Evolutionary conservation across 2,797 vertebrate species (phyloP), one percentile per base, ranked within the genome.

Genomic region (Coregonus sp.): DNA sequence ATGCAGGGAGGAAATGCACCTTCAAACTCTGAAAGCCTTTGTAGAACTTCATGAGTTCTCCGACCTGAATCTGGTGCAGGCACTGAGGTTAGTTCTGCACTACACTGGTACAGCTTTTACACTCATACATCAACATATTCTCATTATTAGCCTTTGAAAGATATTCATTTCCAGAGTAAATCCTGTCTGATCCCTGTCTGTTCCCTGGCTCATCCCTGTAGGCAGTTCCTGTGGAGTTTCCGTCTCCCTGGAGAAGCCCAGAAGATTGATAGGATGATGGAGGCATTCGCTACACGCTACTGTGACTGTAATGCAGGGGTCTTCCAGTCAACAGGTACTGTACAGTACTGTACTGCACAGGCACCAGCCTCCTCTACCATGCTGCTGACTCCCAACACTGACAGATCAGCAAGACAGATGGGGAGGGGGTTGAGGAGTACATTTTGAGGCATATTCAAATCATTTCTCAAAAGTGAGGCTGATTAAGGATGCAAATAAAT

Each of bases 261-360:
- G 93, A 99, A 99, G 93, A 99, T 99, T 11, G 97, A 98, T 80
- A 92, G 97, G 65, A 99, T 99, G 97, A 99, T 99, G 97, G 97
- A 99, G 84, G 93, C 96, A 2, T 99, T 99, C 25, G 97, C 97
- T 20, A 87, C 82, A 35, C 94, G 96, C 61, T 99, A 99, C 90
- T 99, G 97, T 75, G 91, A 93, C 86, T 98, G 97, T 81, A 99
- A 99, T 81, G 83, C 93, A 0, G 94, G 92, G 0, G 96, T 99
- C 81, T 99, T 99, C 89, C 96, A 97, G 70, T 98, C 96, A 76
- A 96, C 96, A 91, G 97, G 97, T 98, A 88, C 0, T 56, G 51
- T 11, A 47, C 40, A 47, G 40, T 63, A 63, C 40, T 47, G 40
- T 47, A 47, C 7, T 47, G 9, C 40, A 47, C 40, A 47, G 40